A percentile compares a stretch with the other conserved stretches of the same genome.
Conservation (phyloP, 2,797 vertebrate species). For the Pagetopsis macropterus region DNA sequence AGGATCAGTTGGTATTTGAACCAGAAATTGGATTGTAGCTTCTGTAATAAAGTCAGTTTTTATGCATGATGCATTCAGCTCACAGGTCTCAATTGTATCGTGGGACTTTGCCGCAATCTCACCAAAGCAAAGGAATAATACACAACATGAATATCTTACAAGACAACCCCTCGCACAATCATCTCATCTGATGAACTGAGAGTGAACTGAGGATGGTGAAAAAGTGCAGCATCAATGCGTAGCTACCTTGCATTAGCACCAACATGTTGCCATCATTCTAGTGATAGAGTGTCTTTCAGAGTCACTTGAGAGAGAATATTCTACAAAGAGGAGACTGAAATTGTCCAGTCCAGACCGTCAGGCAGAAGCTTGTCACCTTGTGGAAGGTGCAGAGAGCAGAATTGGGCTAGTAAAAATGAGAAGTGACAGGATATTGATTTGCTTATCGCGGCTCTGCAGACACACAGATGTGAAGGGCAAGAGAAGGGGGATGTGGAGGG, state of each 20-base stretch:
- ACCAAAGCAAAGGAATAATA: constrained; percentile 36
- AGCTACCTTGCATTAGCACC: constrained; percentile 37
- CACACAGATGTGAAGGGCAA: constrained; percentile 86
- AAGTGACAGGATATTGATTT: constrained; percentile 91
- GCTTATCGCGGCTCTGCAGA: constrained; percentile 87
- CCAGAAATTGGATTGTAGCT: constrained; percentile 27
- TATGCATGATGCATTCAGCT: constrained; percentile 20
- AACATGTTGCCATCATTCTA: constrained; percentile 52
- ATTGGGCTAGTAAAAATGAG: constrained; percentile 87
- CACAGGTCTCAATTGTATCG: constrained; percentile 1
- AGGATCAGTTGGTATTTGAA: constrained; percentile 21
- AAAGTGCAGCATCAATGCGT: constrained; percentile 34
- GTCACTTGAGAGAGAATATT: constrained; percentile 75
- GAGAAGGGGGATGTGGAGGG: constrained; percentile 66
- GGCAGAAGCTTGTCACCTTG: constrained; percentile 85
- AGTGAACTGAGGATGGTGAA: constrained; percentile 28
- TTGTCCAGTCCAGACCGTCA: constrained; percentile 76
- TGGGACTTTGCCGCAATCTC: constrained; percentile 28
- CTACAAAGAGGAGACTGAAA: constrained; percentile 68
- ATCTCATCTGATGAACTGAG: constrained; percentile 52
- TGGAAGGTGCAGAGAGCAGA: constrained; percentile 84
- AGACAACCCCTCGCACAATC: constrained; percentile 22
- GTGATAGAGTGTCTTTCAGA: constrained; percentile 63
- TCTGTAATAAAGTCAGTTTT: neutral
- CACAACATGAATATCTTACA: constrained; percentile 38